Percentiles rank a stretch among this genome's conserved stretches.
These are phyloP conservation scores for Apocrypta bakeri DNA, from an alignment of 1,140 invertebrate species.

Conservation along the genomic window DNA sequence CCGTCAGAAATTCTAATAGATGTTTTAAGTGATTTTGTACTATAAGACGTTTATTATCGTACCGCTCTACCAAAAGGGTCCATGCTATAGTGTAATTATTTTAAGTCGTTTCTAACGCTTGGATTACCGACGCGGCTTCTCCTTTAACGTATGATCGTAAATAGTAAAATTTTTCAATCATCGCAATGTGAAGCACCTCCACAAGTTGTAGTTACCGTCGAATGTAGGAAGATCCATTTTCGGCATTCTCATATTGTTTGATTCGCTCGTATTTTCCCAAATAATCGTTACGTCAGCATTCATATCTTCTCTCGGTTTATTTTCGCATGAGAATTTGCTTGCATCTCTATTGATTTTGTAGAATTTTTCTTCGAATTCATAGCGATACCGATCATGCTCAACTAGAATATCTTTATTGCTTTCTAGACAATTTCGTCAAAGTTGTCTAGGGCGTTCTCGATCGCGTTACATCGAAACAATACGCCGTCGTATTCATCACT, in stretches of 20 bases:
- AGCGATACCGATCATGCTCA: no score
- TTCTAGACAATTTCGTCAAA: no score
- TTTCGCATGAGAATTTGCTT: no score
- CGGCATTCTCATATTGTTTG: not conserved
- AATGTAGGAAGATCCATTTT: not conserved
- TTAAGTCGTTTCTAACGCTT: slow-evolving; percentile 41
- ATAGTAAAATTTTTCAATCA: slow-evolving; percentile 56
- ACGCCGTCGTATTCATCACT: no score
- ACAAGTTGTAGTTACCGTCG: slow-evolving; percentile 42
- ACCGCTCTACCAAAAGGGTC: slow-evolving; percentile 54
- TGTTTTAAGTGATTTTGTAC: slow-evolving; percentile 58
- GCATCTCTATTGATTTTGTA: no score
- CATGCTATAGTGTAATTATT: not conserved
- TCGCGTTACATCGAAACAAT: no score
- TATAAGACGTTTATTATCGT: slow-evolving; percentile 59
- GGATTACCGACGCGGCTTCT: slow-evolving; percentile 39
- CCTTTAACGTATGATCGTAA: slow-evolving; percentile 44
- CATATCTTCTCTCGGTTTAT: no score
- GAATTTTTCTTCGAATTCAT: no score
- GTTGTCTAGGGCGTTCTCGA: no score
- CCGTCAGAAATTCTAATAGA: slow-evolving; percentile 54
- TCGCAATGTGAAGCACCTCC: slow-evolving; percentile 45
- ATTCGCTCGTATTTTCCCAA: no score
- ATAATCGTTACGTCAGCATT: no score
- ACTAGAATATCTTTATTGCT: no score